Evolutionary conservation across 1,140 invertebrate species (phyloP), one percentile per base, ranked within the genome.

Genomic region (Pomacea maculata): DNA sequence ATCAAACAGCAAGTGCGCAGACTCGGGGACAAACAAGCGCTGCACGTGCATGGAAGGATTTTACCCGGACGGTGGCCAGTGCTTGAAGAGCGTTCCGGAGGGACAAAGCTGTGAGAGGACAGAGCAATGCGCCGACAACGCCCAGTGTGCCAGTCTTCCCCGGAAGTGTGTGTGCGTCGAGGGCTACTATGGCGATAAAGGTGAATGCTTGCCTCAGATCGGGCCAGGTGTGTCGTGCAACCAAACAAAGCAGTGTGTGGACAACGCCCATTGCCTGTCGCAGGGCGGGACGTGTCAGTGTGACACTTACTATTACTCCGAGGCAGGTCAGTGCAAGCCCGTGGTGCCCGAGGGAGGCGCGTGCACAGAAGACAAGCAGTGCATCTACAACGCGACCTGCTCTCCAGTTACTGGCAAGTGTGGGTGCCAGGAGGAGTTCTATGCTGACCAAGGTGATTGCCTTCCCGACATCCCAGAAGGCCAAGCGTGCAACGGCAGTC

Each of bases 341-440:
- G 52, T 75, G 1, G 15, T 75, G 6, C 57, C 17, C 17, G 79
- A 74, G 19, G 25, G 19, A n/a, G 57, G 54, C 9, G 12, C 72
- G 75, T 80, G 79, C 64, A 55, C 34, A 34, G 54, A 72, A 54
- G 21, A 14, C 63, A 67, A 83, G 34, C 78, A 83, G 52, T 83
- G 82, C 68, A 75, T 80, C 11, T 73, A 79, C 25, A 77, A 83
- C 70, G 78, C 82, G 0, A 15, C 67, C n/a, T 83, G 82, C 34
- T 67, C 55, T 0, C 25, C 17, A 11, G n/a, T 54, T 7, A 63
- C 71, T 57, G 7, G 45, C 9, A 45, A 70, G 75, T 83, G 82
- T n/a, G 15, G 17, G 52, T 83, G 82, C 25, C 77, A 72, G 45
- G 82, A 83, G 25, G 78, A 77, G 34, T 83, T 75, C 68, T 83